Conservation (phyloP, 2,888 invertebrate genomes). For the Caenorhabditis macrosperma region DNA sequence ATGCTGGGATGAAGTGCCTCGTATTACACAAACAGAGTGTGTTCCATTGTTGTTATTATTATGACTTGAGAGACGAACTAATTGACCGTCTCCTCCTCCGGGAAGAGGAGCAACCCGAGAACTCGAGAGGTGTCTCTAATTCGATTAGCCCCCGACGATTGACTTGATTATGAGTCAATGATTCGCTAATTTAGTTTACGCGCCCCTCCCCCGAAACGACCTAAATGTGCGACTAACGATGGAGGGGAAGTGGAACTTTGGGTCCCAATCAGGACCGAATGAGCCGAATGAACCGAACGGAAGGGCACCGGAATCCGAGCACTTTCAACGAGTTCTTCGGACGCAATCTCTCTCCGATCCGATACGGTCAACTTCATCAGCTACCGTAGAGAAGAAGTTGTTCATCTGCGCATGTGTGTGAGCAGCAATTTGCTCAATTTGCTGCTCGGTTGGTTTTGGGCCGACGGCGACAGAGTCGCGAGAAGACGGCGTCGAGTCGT, state of each 20-base stretch:
- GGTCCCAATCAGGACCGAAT: slow-evolving; percentile 24
- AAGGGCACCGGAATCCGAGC: background rate
- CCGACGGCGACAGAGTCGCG: slow-evolving; percentile 6
- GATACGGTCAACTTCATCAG: no score
- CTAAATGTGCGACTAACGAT: slow-evolving; percentile 44
- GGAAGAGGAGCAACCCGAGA: background rate
- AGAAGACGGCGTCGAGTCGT: background rate
- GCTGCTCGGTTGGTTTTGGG: slow-evolving; percentile 20
- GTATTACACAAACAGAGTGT: background rate
- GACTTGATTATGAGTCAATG: slow-evolving; percentile 55
- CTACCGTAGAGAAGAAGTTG: slow-evolving; percentile 19
- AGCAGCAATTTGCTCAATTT: slow-evolving; percentile 28
- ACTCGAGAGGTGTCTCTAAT: slow-evolving; percentile 27
- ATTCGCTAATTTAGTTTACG: slow-evolving; percentile 41
- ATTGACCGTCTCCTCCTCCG: background rate
- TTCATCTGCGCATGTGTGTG: slow-evolving; percentile 14
- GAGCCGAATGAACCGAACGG: background rate
- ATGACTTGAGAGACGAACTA: background rate
- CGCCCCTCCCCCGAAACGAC: background rate
- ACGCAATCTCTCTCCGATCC: no score
- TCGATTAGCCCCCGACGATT: slow-evolving; percentile 31
- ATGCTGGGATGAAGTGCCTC: slow-evolving; percentile 7
- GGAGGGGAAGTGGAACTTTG: slow-evolving; percentile 3
- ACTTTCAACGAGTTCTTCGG: background rate
- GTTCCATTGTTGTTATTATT: slow-evolving; percentile 7